Conservation (phyloP, 2,888 invertebrate species). For the Zygaena filipendulae region DNA sequence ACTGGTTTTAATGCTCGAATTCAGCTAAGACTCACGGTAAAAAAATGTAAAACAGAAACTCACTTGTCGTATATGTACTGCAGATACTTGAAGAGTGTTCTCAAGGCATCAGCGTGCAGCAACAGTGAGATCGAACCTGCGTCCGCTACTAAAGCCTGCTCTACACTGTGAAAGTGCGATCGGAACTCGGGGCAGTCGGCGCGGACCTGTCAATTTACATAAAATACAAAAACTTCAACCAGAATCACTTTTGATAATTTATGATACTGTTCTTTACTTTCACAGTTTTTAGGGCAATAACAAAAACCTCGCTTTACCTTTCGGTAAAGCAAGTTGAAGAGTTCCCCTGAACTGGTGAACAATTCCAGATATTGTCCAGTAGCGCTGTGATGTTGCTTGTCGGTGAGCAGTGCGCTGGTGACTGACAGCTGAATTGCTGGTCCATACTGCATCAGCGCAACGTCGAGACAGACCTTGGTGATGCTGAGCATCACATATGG, state of each 20-base stretch:
- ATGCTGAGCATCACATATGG: slow-evolving; percentile 80
- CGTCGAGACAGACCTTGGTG: slow-evolving; percentile 76
- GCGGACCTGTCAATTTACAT: slow-evolving; percentile 75
- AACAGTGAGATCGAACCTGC: slow-evolving; percentile 67
- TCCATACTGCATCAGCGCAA: slow-evolving; percentile 82
- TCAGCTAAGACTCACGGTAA: too few relatives aligned
- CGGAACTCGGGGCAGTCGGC: slow-evolving; percentile 87
- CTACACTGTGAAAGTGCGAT: slow-evolving; percentile 82
- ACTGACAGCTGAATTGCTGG: slow-evolving; percentile 76
- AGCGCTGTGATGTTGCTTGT: slow-evolving; percentile 78
- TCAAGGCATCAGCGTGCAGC: slow-evolving; percentile 78
- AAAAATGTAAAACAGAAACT: too few relatives aligned
- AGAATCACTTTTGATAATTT: too few relatives aligned
- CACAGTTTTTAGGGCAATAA: too few relatives aligned
- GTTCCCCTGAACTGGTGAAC: slow-evolving; percentile 73
- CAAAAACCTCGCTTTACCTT: too few relatives aligned
- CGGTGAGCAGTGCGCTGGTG: slow-evolving; percentile 62
- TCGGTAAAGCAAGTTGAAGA: slow-evolving; percentile 78
- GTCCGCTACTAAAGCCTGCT: slow-evolving; percentile 80
- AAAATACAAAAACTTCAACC: slow-evolving; percentile 6
- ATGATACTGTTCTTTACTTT: too few relatives aligned
- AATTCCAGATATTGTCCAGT: slow-evolving; percentile 83
- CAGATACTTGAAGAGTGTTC: slow-evolving; percentile 75
- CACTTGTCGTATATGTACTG: slow-evolving; percentile 73
- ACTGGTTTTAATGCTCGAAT: too few relatives aligned